Percentiles rank a stretch among this genome's conserved stretches.
These are phyloP conservation scores for Nyctibius grandis DNA, from an alignment of 2,797 vertebrate genomes.

Conservation along the genomic window DNA sequence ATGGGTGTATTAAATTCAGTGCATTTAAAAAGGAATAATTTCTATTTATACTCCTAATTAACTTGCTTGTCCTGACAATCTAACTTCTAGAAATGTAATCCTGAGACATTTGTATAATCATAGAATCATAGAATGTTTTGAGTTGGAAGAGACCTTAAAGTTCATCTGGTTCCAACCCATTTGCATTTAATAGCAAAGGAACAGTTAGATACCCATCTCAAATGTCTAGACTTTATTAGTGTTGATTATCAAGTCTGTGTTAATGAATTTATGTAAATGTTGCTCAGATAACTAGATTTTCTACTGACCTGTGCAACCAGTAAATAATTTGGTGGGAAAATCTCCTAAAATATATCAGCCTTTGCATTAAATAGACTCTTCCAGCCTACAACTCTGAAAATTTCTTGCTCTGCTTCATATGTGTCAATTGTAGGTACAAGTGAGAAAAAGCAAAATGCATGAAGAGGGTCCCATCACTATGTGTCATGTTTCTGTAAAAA, in stretches of 20 bases:
- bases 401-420: not conserved
- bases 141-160: not conserved
- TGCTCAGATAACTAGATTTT: not conserved
- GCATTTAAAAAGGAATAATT: not conserved
- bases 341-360: not conserved
- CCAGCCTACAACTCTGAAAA: not conserved
- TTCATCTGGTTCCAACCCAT: not conserved
- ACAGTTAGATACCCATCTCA: not conserved
- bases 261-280: not conserved
- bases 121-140: not conserved
- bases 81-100: not conserved
- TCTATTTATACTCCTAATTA: not conserved
- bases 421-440: not conserved
- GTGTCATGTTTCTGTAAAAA: not conserved
- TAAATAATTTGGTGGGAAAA: not conserved
- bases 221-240: not conserved
- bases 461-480: not conserved
- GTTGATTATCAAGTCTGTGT: not conserved
- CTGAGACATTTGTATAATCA: not conserved
- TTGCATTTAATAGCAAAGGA: not conserved
- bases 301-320: not conserved
- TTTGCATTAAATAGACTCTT: not conserved
- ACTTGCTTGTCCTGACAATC: not conserved
- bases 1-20: not conserved
- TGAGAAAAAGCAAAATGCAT: not conserved